Base-by-base conservation (phyloP, 2,113 vertebrate genomes). In the Sclerurus mexicanus region DNA sequence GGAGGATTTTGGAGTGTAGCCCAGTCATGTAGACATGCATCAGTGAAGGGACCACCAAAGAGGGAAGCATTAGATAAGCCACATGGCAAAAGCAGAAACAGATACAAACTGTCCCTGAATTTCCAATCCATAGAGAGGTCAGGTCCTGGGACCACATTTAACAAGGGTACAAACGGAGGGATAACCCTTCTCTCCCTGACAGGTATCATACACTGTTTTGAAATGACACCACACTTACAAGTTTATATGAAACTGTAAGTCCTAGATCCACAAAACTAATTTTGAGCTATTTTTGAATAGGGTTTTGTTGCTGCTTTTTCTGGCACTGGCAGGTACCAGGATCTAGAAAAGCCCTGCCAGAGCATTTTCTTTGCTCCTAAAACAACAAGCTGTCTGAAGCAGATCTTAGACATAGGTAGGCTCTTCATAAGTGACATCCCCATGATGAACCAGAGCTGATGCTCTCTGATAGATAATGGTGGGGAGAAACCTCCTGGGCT, bases 381-480 rank as follows among this genome's bases (percentile, higher is more conserved):
- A 80, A 12, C 4, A 37, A 63, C 0, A 0, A 39, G 9, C 11
- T 77, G 14, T 5, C 37, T 53, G 21, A 58, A 69, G 85, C 28
- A 60, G 58, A 20, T 76, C 24, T 64, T 39, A 9, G 33, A 33
- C 1, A 1, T 5, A 15, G 28, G 22, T 18, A 49, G 75, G 14
- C 5, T 76, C 62, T 63, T 20, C 21, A 1, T 11, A 33, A 59
- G 4, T 1, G 30, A 44, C 40, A 85, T 39, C 24, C 25, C 11
- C 12, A n/a, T 6, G 35, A 49, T 3, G 21, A 60, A 49, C 6
- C 31, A 58, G 27, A 85, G 27, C 28, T 72, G 47, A 67, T 1
- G 2, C n/a, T 33, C 30, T 85, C 30, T 50, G 31, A 21, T 2
- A 1, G 49, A 16, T 17, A 62, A 37, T 0, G 3, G 22, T 56